Evolutionary conservation across 1,140 invertebrate genomes (phyloP).

Genomic region (Eueides isabella): DNA sequence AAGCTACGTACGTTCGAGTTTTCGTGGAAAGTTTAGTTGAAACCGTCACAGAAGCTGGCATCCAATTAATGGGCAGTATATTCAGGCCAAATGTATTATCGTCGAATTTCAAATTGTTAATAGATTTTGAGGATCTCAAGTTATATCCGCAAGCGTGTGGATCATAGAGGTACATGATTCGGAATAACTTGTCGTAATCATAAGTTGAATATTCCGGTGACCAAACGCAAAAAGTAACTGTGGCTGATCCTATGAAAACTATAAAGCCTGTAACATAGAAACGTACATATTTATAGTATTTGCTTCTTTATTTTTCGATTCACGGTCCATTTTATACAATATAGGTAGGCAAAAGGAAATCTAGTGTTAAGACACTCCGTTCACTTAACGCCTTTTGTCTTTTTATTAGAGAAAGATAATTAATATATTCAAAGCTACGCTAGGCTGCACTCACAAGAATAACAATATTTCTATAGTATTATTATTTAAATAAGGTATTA

Average conservation of each 20-base stretch:
- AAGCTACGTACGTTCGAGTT: slow-evolving; percentile 60
- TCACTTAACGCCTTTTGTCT: too few species aligned
- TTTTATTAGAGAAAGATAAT: too few species aligned
- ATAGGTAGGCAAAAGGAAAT: neutral
- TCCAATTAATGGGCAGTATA: slow-evolving; percentile 56
- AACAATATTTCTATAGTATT: too few species aligned
- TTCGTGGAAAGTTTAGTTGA: slow-evolving; percentile 55
- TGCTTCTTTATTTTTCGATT: too few species aligned
- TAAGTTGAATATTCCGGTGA: slow-evolving; percentile 45
- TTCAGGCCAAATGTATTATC: slow-evolving; percentile 51
- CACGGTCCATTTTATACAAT: too few species aligned
- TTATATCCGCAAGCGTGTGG: slow-evolving; percentile 56
- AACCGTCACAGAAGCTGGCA: slow-evolving; percentile 50
- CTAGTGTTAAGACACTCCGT: too few species aligned
- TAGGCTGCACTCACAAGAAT: too few species aligned
- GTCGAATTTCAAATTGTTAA: slow-evolving; percentile 51
- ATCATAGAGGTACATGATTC: slow-evolving; percentile 72
- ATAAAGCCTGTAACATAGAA: slow-evolving; percentile 49
- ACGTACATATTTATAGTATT: neutral
- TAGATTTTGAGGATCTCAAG: slow-evolving; percentile 32
- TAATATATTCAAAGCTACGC: too few species aligned
- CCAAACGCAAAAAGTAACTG: slow-evolving; percentile 59
- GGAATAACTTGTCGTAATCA: slow-evolving; percentile 59
- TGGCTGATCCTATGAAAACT: slow-evolving; percentile 50
- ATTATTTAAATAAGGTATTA: too few species aligned